These are phyloP conservation scores for Andrena cerasifolii DNA, from an alignment of 1,140 invertebrate genomes.

Conservation along the genomic window DNA sequence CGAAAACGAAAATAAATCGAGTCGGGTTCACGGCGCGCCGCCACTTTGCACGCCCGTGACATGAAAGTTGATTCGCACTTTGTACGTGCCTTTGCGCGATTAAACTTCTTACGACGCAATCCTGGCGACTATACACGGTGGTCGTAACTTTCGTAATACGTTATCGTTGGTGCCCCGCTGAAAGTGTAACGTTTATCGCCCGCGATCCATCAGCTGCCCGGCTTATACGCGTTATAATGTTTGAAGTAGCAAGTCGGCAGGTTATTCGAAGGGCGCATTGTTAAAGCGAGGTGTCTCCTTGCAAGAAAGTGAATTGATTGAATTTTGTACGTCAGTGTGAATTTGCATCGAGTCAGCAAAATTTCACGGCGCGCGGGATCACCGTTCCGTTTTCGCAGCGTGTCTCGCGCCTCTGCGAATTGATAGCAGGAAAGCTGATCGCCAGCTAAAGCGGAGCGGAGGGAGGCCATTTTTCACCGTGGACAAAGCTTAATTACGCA, in stretches of 20 bases:
- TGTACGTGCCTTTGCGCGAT: constrained; percentile 41
- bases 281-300: not conserved
- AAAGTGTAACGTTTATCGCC: not conserved
- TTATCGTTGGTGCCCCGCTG: not conserved
- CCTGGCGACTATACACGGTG: not conserved
- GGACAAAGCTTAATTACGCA: constrained; percentile 62
- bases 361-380: not conserved
- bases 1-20: constrained; percentile 39
- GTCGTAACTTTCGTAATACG: constrained; percentile 31
- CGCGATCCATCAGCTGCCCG: not conserved
- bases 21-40: constrained; percentile 21
- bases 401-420: constrained; percentile 23
- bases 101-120: constrained; percentile 35
- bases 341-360: not conserved
- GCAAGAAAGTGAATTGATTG: not conserved
- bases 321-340: no score
- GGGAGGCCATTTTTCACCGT: constrained; percentile 33
- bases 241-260: not conserved
- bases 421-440: constrained; percentile 46
- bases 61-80: constrained; percentile 16
- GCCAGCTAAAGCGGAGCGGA: not conserved
- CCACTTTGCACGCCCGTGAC: constrained; percentile 31
- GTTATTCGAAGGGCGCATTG: not conserved
- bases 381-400: not conserved
- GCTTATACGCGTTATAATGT: not conserved